Conservation (phyloP, 2,797 vertebrate genomes). For the Crypturellus tataupa region DNA sequence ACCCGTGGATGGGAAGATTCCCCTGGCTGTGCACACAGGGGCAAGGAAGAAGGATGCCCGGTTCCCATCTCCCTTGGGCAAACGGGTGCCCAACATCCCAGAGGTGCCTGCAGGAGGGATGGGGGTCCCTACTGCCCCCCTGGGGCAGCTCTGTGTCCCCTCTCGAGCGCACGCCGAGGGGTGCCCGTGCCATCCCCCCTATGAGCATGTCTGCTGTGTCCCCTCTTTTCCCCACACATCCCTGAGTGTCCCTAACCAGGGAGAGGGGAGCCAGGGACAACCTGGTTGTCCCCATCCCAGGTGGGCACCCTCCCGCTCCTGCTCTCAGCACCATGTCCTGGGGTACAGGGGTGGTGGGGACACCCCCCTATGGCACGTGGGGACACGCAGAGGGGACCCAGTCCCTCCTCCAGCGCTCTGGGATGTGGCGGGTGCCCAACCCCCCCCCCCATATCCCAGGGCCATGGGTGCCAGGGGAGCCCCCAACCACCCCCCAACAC, state of each 20-base stretch:
- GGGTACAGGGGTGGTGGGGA: background rate
- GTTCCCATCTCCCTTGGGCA: background rate
- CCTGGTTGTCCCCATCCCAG: background rate
- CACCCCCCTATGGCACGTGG: background rate
- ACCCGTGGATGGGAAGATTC: background rate
- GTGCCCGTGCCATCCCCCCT: background rate
- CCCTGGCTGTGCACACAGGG: background rate
- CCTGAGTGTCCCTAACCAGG: fast-evolving
- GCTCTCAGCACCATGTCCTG: background rate
- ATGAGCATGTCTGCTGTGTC: fast-evolving
- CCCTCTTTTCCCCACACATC: fast-evolving
- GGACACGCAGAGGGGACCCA: no score
- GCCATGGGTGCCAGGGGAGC: background rate
- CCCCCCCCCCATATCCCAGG: background rate
- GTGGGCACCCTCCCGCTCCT: background rate
- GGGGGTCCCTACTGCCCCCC: background rate
- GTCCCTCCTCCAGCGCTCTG: no score
- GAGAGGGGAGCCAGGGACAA: fast-evolving
- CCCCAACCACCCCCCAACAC: no score
- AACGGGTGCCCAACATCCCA: background rate
- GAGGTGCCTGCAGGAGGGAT: fast-evolving
- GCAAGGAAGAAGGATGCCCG: fast-evolving
- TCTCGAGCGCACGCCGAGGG: fast-evolving
- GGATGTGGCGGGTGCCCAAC: background rate
- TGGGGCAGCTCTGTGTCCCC: fast-evolving